phyloP scores from a whole-genome alignment of 2,797 vertebrate species.

The Sebastes itinus region DNA sequence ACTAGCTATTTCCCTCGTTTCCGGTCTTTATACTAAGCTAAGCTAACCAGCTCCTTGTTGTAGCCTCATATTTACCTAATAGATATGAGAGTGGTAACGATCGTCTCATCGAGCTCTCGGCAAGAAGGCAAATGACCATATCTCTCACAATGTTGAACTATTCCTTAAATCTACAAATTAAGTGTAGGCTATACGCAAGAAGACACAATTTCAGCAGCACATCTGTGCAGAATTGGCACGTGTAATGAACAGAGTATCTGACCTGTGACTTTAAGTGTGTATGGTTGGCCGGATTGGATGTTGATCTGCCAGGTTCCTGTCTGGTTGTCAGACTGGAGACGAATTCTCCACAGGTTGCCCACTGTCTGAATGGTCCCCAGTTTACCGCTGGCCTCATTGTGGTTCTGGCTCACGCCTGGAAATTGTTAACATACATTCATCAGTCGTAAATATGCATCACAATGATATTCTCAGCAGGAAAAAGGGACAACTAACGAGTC shows the following conservation, averaged over 20 bases:
- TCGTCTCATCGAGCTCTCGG: not conserved
- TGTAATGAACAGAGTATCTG: not conserved
- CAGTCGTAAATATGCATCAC: not conserved
- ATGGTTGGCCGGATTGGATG: constrained; percentile 61
- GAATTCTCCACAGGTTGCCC: constrained; percentile 77
- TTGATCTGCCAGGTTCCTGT: constrained; percentile 72
- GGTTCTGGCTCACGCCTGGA: constrained; percentile 69
- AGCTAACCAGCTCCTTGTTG: not conserved
- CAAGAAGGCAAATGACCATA: not conserved
- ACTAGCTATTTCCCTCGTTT: not conserved
- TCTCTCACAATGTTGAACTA: not conserved
- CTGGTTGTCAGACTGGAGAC: constrained; percentile 40
- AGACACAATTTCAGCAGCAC: not conserved
- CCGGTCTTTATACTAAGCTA: too few relatives aligned
- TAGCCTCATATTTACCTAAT: not conserved
- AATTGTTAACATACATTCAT: not conserved
- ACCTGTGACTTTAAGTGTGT: constrained; percentile 82
- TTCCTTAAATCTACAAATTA: not conserved
- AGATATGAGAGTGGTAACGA: not conserved
- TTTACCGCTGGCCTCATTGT: constrained; percentile 51
- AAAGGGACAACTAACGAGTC: too few relatives aligned
- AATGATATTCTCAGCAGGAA: not conserved
- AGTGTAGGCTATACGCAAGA: not conserved
- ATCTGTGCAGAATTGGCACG: too few relatives aligned
- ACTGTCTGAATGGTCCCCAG: constrained; percentile 71